Conservation (phyloP, 2,888 invertebrate genomes). For the Falcaria lacertinaria region DNA sequence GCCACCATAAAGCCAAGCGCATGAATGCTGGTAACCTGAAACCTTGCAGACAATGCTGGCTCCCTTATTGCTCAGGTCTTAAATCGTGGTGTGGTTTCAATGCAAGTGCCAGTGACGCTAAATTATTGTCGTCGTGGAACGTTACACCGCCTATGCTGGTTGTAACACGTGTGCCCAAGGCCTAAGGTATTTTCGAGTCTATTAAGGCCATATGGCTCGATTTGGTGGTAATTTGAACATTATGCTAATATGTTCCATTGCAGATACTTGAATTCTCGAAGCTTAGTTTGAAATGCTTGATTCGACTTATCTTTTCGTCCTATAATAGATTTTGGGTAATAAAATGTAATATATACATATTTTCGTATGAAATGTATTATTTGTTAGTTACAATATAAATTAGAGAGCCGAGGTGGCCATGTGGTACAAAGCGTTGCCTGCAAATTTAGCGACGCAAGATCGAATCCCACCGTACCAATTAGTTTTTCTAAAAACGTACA, state of each 20-base stretch:
- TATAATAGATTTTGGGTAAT: too few relatives aligned
- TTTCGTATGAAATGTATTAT: too few relatives aligned
- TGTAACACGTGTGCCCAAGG: conserved; percentile 61
- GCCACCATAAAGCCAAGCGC: conserved; percentile 51
- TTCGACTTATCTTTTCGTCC: too few relatives aligned
- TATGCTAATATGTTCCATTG: not conserved
- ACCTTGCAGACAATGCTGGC: conserved; percentile 66
- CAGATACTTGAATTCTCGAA: too few relatives aligned
- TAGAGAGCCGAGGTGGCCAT: too few relatives aligned
- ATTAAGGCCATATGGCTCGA: conserved; percentile 28
- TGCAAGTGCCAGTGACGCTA: conserved; percentile 75
- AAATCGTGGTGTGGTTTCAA: conserved; percentile 76
- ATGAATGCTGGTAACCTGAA: conserved; percentile 69
- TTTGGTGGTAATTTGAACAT: not conserved
- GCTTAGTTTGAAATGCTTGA: too few relatives aligned
- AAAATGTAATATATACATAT: too few relatives aligned
- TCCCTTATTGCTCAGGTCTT: conserved; percentile 76
- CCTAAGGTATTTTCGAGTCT: conserved; percentile 47
- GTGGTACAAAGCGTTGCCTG: too few relatives aligned
- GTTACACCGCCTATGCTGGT: conserved; percentile 57
- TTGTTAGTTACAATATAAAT: too few relatives aligned
- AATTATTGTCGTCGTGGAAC: conserved; percentile 73
- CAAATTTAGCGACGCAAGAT: too few relatives aligned
- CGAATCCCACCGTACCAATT: too few relatives aligned
- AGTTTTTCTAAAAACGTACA: too few relatives aligned